Evolutionary conservation across 2,113 vertebrate species (phyloP).

Genomic region (Gnathonemus longibarbis): DNA sequence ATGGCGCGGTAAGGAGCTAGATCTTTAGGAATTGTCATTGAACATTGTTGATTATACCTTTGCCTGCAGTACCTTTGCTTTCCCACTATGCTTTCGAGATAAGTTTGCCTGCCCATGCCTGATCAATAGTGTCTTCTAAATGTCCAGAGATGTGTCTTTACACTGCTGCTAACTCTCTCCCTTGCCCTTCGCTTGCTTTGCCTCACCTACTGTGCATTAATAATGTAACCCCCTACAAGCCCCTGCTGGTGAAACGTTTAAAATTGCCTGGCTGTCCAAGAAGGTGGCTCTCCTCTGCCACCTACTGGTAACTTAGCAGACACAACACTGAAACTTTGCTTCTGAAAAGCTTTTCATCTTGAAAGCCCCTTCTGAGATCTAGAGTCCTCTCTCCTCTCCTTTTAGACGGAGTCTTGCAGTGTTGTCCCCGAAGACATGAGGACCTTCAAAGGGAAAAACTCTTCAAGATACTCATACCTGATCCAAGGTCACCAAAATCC

Average conservation of each 20-base stretch:
- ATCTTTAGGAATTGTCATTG: not conserved
- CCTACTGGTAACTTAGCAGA: not conserved
- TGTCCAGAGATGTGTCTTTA: not conserved
- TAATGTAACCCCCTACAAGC: not conserved
- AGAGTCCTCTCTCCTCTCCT: not conserved
- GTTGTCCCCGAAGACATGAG: slow-evolving; percentile 48
- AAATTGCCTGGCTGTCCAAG: not conserved
- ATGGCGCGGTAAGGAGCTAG: slow-evolving; percentile 50
- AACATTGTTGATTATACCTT: not conserved
- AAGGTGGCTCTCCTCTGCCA: not conserved
- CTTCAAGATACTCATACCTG: slow-evolving; percentile 60
- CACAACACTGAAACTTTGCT: not conserved
- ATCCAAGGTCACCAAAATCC: slow-evolving; percentile 68
- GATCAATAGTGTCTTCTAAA: not conserved
- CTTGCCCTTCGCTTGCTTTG: not conserved
- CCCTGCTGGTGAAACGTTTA: not conserved
- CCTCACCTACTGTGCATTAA: not conserved
- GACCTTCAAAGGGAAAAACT: slow-evolving; percentile 59
- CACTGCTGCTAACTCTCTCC: not conserved
- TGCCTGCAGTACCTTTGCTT: not conserved
- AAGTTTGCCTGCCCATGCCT: not conserved
- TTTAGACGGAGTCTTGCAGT: slow-evolving; percentile 58
- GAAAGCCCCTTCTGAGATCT: not conserved
- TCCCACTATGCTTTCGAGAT: not conserved
- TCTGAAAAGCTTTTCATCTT: not conserved